Conservation (phyloP, 1,140 invertebrate genomes). For the Lamellibrachia luymesi region DNA sequence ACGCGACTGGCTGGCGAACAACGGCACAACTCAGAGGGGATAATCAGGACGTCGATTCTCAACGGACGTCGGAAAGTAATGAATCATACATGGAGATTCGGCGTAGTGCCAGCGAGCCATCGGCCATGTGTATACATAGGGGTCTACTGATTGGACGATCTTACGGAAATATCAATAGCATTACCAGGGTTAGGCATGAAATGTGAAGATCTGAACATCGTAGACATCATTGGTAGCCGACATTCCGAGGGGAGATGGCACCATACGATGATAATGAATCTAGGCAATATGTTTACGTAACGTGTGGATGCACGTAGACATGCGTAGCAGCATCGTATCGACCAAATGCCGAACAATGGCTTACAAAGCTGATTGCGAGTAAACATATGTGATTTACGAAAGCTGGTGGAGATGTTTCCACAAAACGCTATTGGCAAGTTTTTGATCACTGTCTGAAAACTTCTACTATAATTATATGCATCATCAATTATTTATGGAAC, state of each 20-base stretch:
- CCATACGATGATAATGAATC: too few relatives aligned
- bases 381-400: not conserved
- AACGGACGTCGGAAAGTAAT: not conserved
- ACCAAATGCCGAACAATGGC: not conserved
- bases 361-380: not conserved
- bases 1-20: not conserved
- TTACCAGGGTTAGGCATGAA: not conserved
- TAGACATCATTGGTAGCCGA: too few relatives aligned
- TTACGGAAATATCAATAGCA: not conserved
- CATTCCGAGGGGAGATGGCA: too few relatives aligned
- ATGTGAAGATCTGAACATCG: too few relatives aligned
- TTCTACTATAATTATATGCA: not conserved
- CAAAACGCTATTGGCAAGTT: not conserved
- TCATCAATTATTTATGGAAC: not conserved
- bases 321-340: not conserved
- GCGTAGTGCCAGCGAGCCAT: not conserved
- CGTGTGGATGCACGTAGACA: not conserved
- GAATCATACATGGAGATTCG: not conserved
- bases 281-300: not conserved
- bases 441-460: not conserved
- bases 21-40: not conserved
- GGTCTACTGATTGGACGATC: too few relatives aligned
- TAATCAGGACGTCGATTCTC: not conserved
- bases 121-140: not conserved
- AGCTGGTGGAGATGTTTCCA: not conserved